phyloP scores from a whole-genome alignment of 2,888 invertebrate genomes.

The Melangyna quadrimaculata region DNA sequence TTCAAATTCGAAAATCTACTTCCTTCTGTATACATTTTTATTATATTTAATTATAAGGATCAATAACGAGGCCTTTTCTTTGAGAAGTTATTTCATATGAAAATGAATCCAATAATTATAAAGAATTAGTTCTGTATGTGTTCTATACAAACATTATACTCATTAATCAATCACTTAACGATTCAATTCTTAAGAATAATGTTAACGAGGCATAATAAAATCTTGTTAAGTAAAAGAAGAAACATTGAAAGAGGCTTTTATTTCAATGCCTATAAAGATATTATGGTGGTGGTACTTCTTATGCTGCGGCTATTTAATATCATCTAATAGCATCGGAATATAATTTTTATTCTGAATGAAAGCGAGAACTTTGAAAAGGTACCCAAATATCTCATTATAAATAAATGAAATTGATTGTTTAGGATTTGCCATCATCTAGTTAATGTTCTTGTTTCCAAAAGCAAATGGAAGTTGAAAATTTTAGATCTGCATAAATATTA shows the following conservation, averaged over 20 bases:
- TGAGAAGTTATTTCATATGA: neutral
- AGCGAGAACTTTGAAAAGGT: neutral
- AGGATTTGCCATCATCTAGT: neutral
- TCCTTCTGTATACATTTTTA: neutral
- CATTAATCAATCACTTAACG: slow-evolving; percentile 15
- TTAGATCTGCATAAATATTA: too few species aligned
- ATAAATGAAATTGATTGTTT: slow-evolving; percentile 3
- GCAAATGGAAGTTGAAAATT: too few species aligned
- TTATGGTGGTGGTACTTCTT: neutral
- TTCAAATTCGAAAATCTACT: too few species aligned
- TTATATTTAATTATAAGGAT: neutral
- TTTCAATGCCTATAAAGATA: neutral
- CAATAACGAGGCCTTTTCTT: neutral
- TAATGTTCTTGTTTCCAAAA: slow-evolving; percentile 1
- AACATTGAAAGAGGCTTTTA: neutral
- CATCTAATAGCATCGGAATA: neutral
- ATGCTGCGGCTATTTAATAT: neutral
- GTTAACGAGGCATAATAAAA: slow-evolving; percentile 40
- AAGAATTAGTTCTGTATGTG: neutral
- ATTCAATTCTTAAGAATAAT: slow-evolving; percentile 29
- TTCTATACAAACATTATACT: neutral
- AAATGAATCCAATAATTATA: neutral
- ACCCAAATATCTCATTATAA: neutral
- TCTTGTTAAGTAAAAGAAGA: neutral
- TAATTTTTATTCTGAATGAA: neutral